Evolutionary conservation across 2,797 vertebrate species (phyloP), one percentile per base, ranked within the genome.

Genomic region (Rousettus madagascariensis): DNA sequence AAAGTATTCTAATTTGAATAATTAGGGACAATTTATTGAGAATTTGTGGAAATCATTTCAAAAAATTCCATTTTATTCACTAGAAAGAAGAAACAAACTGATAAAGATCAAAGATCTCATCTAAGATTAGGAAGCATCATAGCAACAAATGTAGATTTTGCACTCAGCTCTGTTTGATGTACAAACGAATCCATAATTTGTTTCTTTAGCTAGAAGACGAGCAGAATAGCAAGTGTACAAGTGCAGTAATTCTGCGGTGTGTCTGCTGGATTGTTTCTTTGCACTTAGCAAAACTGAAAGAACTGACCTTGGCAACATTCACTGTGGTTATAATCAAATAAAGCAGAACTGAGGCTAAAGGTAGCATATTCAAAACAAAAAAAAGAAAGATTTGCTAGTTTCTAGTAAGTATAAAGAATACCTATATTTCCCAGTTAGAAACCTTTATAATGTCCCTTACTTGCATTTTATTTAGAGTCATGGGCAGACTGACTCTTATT

Each of bases 391-490:
- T 16, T 43, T 87, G 3, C 13, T 66, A 4, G 92, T 75, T 95
- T 87, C 51, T 51, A 80, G 36, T 38, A 79, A 30, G 28, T 24
- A 43, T 41, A 55, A 92, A 86, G 8, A 51, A 63, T 38, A 19
- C 36, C 20, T 65, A 0, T 30, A 59, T 51, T 68, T 83, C 22
- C 43, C 17, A 75, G 4, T 36, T 59, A 19, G 6, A 22, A 24
- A 63, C 2, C 0, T 41, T 53, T 82, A 77, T 11, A 4, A 90
- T 41, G 88, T 82, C 8, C 57, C 28, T 53, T 94, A 30, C n/a
- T 96, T 96, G 24, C 22, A 82, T 79, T 97, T 90, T 96, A 88
- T 97, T 92, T 91, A n/a, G 30, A 46, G 15, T 97, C 90, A 65
- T 95, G 55, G 26, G 38, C 36, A 92, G 65, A 2, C 53, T 92